phyloP scores from a whole-genome alignment of 2,888 invertebrate genomes.

The Lacanobia wlatinum region DNA sequence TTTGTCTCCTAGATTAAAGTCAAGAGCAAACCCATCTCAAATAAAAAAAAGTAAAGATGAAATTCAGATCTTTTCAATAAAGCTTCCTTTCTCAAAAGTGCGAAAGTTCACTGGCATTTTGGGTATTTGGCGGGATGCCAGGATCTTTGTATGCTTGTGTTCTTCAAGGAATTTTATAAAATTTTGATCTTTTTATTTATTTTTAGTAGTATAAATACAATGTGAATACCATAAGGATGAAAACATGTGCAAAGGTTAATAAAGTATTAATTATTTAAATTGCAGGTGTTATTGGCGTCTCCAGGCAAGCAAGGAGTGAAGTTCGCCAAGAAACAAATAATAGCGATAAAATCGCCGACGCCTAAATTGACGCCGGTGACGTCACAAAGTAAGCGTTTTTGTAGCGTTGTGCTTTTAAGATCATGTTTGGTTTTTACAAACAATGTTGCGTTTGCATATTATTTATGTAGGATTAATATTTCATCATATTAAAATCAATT shows the following conservation, averaged over 20 bases:
- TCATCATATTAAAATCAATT: too few species aligned
- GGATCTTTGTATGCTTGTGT: background rate
- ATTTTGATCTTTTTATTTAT: background rate
- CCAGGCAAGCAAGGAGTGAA: slow-evolving; percentile 85
- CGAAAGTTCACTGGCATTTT: background rate
- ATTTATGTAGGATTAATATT: background rate
- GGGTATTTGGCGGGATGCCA: slow-evolving; percentile 3
- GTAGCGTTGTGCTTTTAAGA: background rate
- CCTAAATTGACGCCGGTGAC: slow-evolving; percentile 93
- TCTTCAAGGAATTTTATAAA: background rate
- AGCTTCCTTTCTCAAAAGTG: background rate
- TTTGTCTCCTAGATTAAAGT: too few species aligned
- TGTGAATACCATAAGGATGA: background rate
- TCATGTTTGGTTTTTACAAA: background rate
- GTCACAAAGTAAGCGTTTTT: slow-evolving; percentile 73
- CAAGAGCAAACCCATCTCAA: too few species aligned
- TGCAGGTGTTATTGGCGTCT: slow-evolving; percentile 84
- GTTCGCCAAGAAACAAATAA: slow-evolving; percentile 83
- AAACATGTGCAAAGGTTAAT: background rate
- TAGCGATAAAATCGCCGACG: slow-evolving; percentile 92
- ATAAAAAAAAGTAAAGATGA: background rate
- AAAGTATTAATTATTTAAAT: slow-evolving; percentile 19
- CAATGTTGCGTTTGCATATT: background rate
- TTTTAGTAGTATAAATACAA: too few species aligned
- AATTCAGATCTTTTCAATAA: background rate